A percentile compares a stretch with the other conserved stretches of the same genome.
These are phyloP conservation scores for Ophiothrix spiculata DNA, from an alignment of 35 echinoderm and acorn worm genomes.

Conservation along the genomic window DNA sequence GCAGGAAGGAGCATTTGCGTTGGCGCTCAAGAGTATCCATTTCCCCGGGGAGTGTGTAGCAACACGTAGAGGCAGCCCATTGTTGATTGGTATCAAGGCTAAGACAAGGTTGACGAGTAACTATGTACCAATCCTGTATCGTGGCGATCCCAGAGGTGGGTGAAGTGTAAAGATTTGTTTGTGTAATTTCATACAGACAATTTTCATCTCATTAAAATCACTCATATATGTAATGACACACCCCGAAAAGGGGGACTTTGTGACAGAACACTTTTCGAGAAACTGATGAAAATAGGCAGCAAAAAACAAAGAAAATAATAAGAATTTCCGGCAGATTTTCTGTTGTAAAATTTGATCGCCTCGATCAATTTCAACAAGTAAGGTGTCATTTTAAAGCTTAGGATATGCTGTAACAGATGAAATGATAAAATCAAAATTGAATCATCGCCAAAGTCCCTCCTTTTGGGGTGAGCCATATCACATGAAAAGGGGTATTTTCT, in stretches of 20 bases:
- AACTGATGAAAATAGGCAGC: no score
- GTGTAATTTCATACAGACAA: not conserved
- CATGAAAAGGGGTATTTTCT: not conserved
- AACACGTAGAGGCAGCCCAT: conserved; percentile 74
- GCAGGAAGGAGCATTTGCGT: conserved; percentile 93
- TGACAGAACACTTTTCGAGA: no score
- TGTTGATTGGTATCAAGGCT: conserved; percentile 72
- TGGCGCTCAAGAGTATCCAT: conserved; percentile 80
- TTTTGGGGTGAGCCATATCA: not conserved
- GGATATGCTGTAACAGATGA: no score
- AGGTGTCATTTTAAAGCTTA: no score
- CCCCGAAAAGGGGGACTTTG: no score
- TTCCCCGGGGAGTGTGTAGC: conserved; percentile 87
- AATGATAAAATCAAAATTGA: no score
- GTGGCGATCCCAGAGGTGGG: conserved; percentile 53
- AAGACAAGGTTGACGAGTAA: conserved; percentile 76
- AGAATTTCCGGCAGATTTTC: no score
- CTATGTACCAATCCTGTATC: conserved; percentile 78
- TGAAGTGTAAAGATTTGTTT: not conserved
- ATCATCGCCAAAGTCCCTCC: no score
- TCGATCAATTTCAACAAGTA: no score
- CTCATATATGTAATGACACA: no score
- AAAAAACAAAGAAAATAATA: no score
- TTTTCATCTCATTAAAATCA: not conserved
- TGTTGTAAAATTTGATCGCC: no score